Evolutionary conservation across 2,797 vertebrate genomes (phyloP).

Genomic region (Xenentodon cancila): DNA sequence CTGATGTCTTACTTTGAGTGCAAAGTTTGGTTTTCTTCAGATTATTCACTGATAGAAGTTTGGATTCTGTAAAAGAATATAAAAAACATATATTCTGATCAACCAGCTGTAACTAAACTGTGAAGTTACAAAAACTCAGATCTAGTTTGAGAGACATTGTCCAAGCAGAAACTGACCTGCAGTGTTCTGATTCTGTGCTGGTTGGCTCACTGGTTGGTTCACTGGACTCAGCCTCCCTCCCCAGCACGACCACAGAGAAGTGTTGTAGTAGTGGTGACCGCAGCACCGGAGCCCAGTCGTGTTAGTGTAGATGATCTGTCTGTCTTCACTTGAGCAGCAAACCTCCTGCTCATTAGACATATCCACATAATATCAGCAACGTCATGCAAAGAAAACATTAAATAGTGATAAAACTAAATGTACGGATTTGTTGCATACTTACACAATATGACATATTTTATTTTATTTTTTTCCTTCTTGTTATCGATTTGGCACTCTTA

Average conservation of each 20-base stretch:
- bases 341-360: conserved; percentile 6
- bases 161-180: conserved; percentile 20
- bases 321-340: conserved; percentile 61
- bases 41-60: conserved; percentile 22
- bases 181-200: fast-evolving
- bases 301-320: conserved; percentile 35
- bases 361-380: too few relatives aligned
- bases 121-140: too few relatives aligned
- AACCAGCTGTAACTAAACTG: background rate
- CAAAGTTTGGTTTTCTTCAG: conserved; percentile 32
- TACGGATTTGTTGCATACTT: too few relatives aligned
- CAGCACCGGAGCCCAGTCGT: conserved; percentile 56
- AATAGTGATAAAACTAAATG: too few relatives aligned
- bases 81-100: background rate
- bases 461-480: too few relatives aligned
- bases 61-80: conserved; percentile 41
- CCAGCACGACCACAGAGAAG: conserved; percentile 66
- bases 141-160: background rate
- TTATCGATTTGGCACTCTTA: too few relatives aligned
- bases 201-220: background rate
- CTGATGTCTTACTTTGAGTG: conserved; percentile 30
- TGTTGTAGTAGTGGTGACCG: conserved; percentile 64
- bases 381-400: too few relatives aligned
- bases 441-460: too few relatives aligned
- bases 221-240: conserved; percentile 23